Evolutionary conservation across 1,140 invertebrate genomes (phyloP), one percentile per base, ranked within the genome.

Genomic region (Polypedilum vanderplanki): DNA sequence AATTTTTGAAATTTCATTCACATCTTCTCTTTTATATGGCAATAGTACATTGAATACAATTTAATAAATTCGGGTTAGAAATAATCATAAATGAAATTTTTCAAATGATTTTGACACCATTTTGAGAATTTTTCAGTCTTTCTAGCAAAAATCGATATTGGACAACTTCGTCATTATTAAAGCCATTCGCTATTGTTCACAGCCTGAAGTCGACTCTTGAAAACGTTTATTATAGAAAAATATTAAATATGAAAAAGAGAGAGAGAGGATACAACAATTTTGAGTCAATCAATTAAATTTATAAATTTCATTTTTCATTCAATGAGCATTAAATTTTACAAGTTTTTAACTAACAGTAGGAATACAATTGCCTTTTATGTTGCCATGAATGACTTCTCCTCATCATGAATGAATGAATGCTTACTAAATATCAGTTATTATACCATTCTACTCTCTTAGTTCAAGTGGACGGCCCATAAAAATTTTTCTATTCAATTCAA

Each of bases 361-460:
- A 70, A 70, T 70, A 70, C 65, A 70, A 70, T 70, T 70, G 20
- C 65, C 17, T 70, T 70, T 70, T 70, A 70, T 20, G 20, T 20
- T 18, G 17, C 20, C 65, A 70, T 70, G 65, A 57, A 57, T 57
- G 46, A 12, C 24, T 33, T 33, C 24, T 33, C 1, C 24, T 33
- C 24, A n/a, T n/a, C 10, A 12, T 57, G 12, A 57, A 57, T 57
- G 46, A 57, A 18, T 70, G 18, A 70, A 70, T 70, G 20, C 65
- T 22, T 20, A 18, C 17, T n/a, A 57, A 70, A 20, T 70, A 70
- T 70, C 17, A 70, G 20, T 70, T 70, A 70, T 70, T n/a, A 70
- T 33, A 20, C 18, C 18, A 20, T 70, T 20, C 18, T 70, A 17
- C 9, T 70, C 8, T 70, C 9, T 70, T 20, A 70, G 17, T 22